Base-by-base conservation (phyloP, 2,797 vertebrate species). In the Lophotriccus pileatus region DNA sequence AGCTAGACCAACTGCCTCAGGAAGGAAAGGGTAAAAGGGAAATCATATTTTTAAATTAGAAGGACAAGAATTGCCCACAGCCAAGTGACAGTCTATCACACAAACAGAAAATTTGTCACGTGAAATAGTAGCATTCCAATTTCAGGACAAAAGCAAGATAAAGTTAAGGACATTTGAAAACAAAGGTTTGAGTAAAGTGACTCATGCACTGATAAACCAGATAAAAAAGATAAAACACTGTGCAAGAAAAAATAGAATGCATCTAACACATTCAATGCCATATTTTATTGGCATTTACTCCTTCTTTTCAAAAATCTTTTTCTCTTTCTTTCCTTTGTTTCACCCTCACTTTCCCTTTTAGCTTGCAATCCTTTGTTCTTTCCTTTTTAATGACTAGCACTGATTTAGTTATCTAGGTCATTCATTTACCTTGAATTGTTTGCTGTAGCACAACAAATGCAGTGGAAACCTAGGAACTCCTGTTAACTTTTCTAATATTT, bases 141-240 rank as follows among this genome's bases (percentile, higher is more conserved):
- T 91, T 95, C 91, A 95, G 90, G 87, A 93, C 82, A 92, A 95
- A 91, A 93, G 46, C 37, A 85, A 92, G 93, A 96, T 91, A 95
- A 96, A 94, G 93, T 95, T 97, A 95, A 95, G 90, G 93, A 93
- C 94, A 86, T 91, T 69, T 91, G 84, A 86, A 96, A 96, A 94
- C 66, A 96, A 96, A 94, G 63, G 74, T 82, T 90, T 84, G 67
- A 86, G 39, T 79, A 81, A 78, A 89, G 82, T 91, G 84, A 87
- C 50, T 95, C 89, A 81, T 84, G 43, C 63, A 69, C 58, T 66
- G 90, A 92, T 93, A 95, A 93, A 91, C 46, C 22, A 78, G 79
- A 95, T 84, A 67, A 92, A 95, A 77, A 91, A 90, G 87, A 92
- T 87, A 92, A 94, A 90, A 66, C n/a, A 60, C 21, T 34, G 22